Evolutionary conservation across 2,113 vertebrate genomes (phyloP), one percentile per base, ranked within the genome.

Genomic region (Atherinomorus stipes): DNA sequence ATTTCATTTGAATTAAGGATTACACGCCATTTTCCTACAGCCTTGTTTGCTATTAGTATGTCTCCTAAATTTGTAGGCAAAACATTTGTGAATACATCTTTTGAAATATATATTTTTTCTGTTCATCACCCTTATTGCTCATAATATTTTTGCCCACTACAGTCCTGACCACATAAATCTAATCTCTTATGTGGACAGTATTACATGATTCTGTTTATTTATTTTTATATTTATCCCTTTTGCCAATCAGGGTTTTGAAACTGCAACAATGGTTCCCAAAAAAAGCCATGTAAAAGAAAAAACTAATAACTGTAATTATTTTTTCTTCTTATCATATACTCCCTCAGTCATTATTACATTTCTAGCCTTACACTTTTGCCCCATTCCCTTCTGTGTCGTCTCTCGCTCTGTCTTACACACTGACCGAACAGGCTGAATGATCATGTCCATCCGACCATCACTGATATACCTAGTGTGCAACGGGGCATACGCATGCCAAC

Each of bases 391-490:
- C 42, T 63, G n/a, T 51, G 23, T 28, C n/a, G 11, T 25, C 44
- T 52, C 49, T 69, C 21, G 59, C 53, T 63, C 54, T 15, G n/a
- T 72, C 50, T 57, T 50, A 64, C 65, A 56, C 65, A 52, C 70
- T 73, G 67, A 75, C 54, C 44, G 4, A 75, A 73, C 16, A 47
- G 63, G 73, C 67, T 74, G 74, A 75, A 72, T 45, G 47, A 74
- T 81, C 70, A 58, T 78, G 72, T 68, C 72, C 59, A 68, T 7
- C 50, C 67, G 80, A 86, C 64, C 86, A 53, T 85, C 73, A 50
- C 74, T 86, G 82, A 86, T 81, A 71, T 59, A 78, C 80, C 85
- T 74, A 18, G 75, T 74, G 88, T 88, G 84, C 86, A 88, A 78
- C 19, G 25, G 78, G 76, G 76, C 86, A 74, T 76, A 79, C 37